These are phyloP conservation scores for Camponotus floridanus DNA, from an alignment of 1,140 invertebrate species.

Conservation along the genomic window DNA sequence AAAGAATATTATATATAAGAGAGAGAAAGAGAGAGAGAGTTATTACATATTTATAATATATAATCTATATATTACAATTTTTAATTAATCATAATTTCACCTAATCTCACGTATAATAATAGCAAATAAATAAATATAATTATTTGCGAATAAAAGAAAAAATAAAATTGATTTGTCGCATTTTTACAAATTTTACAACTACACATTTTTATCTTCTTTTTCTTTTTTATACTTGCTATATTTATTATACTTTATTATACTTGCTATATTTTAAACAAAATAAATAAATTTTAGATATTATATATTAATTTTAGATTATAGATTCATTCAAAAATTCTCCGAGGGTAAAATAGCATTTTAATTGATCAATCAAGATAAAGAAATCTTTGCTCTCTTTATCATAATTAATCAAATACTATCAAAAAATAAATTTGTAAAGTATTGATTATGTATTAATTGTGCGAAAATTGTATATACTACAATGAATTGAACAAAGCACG, in stretches of 20 bases:
- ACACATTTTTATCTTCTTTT: background rate
- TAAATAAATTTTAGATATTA: background rate
- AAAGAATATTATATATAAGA: background rate
- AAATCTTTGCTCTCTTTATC: too few relatives aligned
- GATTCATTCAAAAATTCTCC: too few relatives aligned
- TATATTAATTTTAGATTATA: background rate
- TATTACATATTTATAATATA: background rate
- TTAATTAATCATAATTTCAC: background rate
- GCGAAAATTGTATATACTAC: background rate
- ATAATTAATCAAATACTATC: too few relatives aligned
- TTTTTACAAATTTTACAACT: background rate
- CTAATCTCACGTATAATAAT: background rate
- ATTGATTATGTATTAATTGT: too few relatives aligned
- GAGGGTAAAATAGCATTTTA: too few relatives aligned
- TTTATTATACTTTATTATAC: background rate
- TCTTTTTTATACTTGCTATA: background rate
- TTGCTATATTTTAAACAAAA: background rate
- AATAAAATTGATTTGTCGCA: background rate
- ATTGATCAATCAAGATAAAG: too few relatives aligned
- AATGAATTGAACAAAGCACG: background rate
- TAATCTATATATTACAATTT: background rate
- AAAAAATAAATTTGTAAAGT: background rate
- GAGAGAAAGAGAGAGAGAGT: too few relatives aligned
- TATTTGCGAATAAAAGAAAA: background rate
- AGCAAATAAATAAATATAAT: constrained; percentile 1